Base-by-base conservation (phyloP, 2,797 vertebrate genomes). In the Falco concolor region DNA sequence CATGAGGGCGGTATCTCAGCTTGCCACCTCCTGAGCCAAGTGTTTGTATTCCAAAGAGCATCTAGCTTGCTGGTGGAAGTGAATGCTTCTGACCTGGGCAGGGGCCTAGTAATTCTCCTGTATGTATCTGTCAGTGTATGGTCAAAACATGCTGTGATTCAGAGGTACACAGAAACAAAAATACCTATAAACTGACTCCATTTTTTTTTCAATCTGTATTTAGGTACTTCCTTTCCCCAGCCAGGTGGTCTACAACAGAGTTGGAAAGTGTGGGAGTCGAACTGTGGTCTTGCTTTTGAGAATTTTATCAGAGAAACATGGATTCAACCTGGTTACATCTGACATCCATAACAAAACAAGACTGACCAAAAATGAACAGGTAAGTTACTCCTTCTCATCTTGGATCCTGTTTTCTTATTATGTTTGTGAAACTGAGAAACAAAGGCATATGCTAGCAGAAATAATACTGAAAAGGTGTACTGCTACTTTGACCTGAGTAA, bases 271-370 rank as follows among this genome's bases (percentile, higher is more conserved):
- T 82, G 99, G 99, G 89, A 99, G 99, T 96, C 98, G 99, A 69
- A 99, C 99, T 15, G 99, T 99, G 92, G 99, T 99, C 97, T 98
- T 99, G 97, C 98, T 99, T 72, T 97, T 99, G 96, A 98, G 98
- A 94, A 98, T 99, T 88, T 98, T 99, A 90, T 99, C 99, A 7
- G 99, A 99, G 96, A 99, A 98, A 90, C 99, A 99, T 60, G 98
- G 98, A 85, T 99, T 99, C 97, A 99, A 98, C 96, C 97, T 99
- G 89, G 98, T 99, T 87, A 99, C 99, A 7, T 99, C 99, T 53
- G 99, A 99, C 96, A 99, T 99, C 95, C 99, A 99, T 98, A 99
- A 99, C 97, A 99, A 99, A 98, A 99, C 99, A 93, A 98, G 99
- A 83, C 99, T 99, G 93, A 99, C 99, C 10, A 99, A 99, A 98